Evolutionary conservation across 2,113 vertebrate species (phyloP).

Genomic region (Pollachius pollachius): DNA sequence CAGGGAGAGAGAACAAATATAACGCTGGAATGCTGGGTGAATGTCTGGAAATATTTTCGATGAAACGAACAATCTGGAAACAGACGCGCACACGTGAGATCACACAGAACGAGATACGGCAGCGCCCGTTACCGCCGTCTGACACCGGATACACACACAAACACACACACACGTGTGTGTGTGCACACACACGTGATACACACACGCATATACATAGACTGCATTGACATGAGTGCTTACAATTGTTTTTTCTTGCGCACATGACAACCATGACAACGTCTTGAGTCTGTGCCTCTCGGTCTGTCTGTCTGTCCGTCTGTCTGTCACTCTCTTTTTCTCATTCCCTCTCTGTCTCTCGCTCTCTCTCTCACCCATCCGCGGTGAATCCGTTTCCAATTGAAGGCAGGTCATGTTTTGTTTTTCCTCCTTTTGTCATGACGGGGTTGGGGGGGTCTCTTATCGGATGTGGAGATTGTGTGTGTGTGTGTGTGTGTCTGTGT

Average conservation of each 20-base stretch:
- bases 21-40: too few species aligned
- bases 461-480: conserved; percentile 41
- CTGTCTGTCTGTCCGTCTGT: conserved; percentile 6
- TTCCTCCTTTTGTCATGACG: conserved; percentile 77
- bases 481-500: conserved; percentile 6
- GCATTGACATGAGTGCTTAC: too few species aligned
- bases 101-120: background rate
- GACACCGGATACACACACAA: background rate
- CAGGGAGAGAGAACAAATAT: too few species aligned
- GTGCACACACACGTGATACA: background rate
- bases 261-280: too few species aligned
- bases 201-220: background rate
- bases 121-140: background rate
- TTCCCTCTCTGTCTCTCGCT: conserved; percentile 40
- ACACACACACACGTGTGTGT: background rate
- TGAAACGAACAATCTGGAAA: too few species aligned
- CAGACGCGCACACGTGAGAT: background rate
- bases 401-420: conserved; percentile 76
- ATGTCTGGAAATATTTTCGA: too few species aligned
- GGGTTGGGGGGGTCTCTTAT: conserved; percentile 49
- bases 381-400: conserved; percentile 78
- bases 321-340: conserved; percentile 34
- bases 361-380: conserved; percentile 42
- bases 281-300: too few species aligned
- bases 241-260: too few species aligned